Percentiles rank a stretch among this genome's conserved stretches.
phyloP scores from a whole-genome alignment of 2,797 vertebrate species.

The Takifugu rubripes region DNA sequence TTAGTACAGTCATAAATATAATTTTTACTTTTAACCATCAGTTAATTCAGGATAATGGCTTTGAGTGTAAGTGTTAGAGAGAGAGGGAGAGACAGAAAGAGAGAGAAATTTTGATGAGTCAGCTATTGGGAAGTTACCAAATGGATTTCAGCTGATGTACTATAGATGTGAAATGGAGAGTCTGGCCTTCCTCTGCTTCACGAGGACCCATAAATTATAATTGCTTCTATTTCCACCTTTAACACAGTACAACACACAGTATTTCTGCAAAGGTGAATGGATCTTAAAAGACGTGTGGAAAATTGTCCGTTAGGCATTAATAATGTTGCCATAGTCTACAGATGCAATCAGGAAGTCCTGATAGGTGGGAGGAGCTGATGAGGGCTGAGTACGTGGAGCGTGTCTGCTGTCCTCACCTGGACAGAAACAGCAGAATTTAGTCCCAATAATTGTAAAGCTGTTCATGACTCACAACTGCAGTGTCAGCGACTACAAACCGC shows the following conservation, averaged over 20 bases:
- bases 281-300: neutral
- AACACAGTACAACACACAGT: neutral
- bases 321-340: neutral
- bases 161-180: constrained; percentile 46
- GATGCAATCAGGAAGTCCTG: neutral
- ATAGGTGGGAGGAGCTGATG: neutral
- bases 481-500: too few relatives aligned
- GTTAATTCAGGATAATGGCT: constrained; percentile 63
- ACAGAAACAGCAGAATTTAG: too few relatives aligned
- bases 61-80: constrained; percentile 17
- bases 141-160: constrained; percentile 41
- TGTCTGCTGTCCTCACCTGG: too few relatives aligned
- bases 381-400: neutral
- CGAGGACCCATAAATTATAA: neutral
- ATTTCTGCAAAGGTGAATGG: too few relatives aligned
- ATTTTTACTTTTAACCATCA: constrained; percentile 65
- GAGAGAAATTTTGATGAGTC: constrained; percentile 43
- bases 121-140: constrained; percentile 51
- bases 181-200: constrained; percentile 21
- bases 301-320: neutral
- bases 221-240: constrained; percentile 2
- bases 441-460: too few relatives aligned
- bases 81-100: constrained; percentile 1
- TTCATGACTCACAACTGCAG: too few relatives aligned
- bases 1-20: constrained; percentile 71